These are phyloP conservation scores for Keiferia lycopersicella DNA, from an alignment of 2,888 invertebrate genomes.

Conservation along the genomic window DNA sequence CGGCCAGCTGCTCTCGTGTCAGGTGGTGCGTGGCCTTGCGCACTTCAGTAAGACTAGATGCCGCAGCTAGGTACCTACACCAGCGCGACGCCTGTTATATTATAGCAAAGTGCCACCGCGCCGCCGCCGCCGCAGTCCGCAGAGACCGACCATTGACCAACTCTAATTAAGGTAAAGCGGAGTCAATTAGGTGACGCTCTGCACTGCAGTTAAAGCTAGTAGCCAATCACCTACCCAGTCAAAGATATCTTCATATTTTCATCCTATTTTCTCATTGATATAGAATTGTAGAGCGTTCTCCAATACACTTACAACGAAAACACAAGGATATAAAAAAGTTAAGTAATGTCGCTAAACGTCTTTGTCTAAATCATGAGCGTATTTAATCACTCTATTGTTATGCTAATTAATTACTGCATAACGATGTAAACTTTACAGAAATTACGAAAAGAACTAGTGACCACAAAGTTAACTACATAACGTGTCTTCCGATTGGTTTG, in stretches of 20 bases:
- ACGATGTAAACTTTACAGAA: neutral
- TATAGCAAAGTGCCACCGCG: neutral
- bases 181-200: slow-evolving; percentile 54
- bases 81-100: neutral
- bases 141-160: slow-evolving; percentile 37
- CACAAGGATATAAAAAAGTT: neutral
- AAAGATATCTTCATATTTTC: neutral
- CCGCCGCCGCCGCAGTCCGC: neutral
- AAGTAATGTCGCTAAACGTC: slow-evolving; percentile 1
- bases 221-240: neutral
- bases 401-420: slow-evolving; percentile 1
- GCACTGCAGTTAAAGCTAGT: slow-evolving; percentile 5
- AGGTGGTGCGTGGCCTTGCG: slow-evolving; percentile 73
- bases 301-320: neutral
- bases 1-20: slow-evolving; percentile 53
- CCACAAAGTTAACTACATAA: neutral
- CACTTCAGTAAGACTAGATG: slow-evolving; percentile 36
- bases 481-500: neutral
- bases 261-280: neutral
- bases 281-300: neutral
- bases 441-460: slow-evolving; percentile 7
- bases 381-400: slow-evolving; percentile 3
- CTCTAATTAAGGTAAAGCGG: slow-evolving; percentile 53
- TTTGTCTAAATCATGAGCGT: neutral
- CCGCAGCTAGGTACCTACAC: neutral